Conservation (phyloP, 1,140 invertebrate species). For the Vanessa atalanta region DNA sequence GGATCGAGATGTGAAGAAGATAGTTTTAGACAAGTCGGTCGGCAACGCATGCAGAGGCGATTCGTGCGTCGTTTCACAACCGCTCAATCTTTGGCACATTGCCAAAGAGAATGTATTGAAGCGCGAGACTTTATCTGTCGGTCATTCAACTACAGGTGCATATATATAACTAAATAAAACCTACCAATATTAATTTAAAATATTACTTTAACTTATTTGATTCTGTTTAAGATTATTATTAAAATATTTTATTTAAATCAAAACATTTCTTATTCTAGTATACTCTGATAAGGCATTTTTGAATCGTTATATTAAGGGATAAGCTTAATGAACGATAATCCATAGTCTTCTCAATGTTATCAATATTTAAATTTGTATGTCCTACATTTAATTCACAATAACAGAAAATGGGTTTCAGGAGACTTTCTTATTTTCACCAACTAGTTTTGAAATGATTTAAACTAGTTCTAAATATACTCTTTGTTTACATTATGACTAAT, state of each 20-base stretch:
- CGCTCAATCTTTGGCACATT: constrained; percentile 87
- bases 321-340: too few relatives aligned
- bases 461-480: too few relatives aligned
- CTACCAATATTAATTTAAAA: neutral
- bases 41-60: constrained; percentile 88
- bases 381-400: neutral
- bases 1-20: constrained; percentile 87
- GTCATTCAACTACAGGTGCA: constrained; percentile 91
- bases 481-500: constrained; percentile 3
- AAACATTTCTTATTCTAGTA: too few relatives aligned
- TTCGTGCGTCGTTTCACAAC: constrained; percentile 89
- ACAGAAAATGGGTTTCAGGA: neutral
- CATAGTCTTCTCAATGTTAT: too few relatives aligned
- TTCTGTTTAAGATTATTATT: too few relatives aligned
- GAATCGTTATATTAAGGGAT: too few relatives aligned
- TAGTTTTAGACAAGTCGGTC: constrained; percentile 89
- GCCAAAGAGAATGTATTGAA: constrained; percentile 91
- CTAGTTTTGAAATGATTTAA: too few relatives aligned
- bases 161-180: neutral
- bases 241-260: too few relatives aligned
- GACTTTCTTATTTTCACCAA: too few relatives aligned
- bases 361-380: neutral
- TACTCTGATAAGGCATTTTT: too few relatives aligned
- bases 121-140: constrained; percentile 92
- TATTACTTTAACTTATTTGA: too few relatives aligned